Evolutionary conservation across 1,140 invertebrate genomes (phyloP).

Genomic region (Apis cerana): DNA sequence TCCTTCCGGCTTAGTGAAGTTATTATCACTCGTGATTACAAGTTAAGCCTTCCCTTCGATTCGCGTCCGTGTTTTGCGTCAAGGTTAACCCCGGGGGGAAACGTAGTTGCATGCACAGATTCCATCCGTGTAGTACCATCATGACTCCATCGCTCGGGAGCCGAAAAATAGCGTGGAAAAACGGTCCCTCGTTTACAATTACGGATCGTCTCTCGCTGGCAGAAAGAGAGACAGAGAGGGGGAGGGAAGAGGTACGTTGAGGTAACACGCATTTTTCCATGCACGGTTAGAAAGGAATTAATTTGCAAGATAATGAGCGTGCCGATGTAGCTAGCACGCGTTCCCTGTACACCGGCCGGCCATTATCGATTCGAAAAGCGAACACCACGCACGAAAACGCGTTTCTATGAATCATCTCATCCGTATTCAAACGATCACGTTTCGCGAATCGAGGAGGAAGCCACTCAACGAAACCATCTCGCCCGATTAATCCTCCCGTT

Average conservation of each 20-base stretch:
- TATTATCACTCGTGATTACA: too few relatives aligned
- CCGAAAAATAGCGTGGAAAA: slow-evolving; percentile 29
- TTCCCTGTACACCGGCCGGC: slow-evolving; percentile 29
- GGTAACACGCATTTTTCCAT: slow-evolving; percentile 38
- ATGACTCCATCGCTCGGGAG: background rate
- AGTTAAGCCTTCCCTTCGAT: too few relatives aligned
- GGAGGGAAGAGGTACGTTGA: background rate
- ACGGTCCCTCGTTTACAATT: slow-evolving; percentile 28
- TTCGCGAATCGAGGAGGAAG: slow-evolving; percentile 33
- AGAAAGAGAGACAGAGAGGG: too few relatives aligned
- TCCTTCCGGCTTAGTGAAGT: too few relatives aligned
- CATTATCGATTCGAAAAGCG: slow-evolving; percentile 54
- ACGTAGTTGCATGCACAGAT: slow-evolving; percentile 27
- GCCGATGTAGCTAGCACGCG: slow-evolving; percentile 44
- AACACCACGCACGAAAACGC: slow-evolving; percentile 43
- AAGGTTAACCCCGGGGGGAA: background rate
- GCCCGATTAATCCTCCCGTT: background rate
- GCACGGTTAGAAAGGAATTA: slow-evolving; percentile 50
- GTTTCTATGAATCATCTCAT: slow-evolving; percentile 53
- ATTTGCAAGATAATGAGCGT: slow-evolving; percentile 54
- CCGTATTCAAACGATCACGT: slow-evolving; percentile 37
- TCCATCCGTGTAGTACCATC: background rate
- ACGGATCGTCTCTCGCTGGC: slow-evolving; percentile 9
- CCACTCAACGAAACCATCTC: slow-evolving; percentile 9
- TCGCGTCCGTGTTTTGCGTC: slow-evolving; percentile 8